Conservation (phyloP, 2,888 invertebrate genomes). For the Drosophila incognita region DNA sequence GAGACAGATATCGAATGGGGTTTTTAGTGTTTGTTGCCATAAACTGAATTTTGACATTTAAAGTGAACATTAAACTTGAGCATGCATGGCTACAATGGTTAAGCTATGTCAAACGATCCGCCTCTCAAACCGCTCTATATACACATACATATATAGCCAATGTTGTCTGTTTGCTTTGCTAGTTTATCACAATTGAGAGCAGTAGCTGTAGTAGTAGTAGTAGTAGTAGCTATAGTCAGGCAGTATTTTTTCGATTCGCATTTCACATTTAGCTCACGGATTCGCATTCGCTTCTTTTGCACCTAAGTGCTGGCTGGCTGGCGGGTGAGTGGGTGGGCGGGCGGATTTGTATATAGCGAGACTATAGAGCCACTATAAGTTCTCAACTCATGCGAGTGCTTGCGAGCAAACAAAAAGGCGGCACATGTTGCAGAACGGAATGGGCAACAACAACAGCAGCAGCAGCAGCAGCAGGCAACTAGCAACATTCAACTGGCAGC, state of each 20-base stretch:
- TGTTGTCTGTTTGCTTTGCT: neutral
- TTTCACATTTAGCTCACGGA: conserved; percentile 3
- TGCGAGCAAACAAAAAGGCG: conserved; percentile 61
- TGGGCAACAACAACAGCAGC: conserved; percentile 13
- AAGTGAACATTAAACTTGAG: neutral
- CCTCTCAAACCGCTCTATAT: neutral
- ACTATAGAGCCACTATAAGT: conserved; percentile 44
- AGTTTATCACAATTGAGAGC: conserved; percentile 56
- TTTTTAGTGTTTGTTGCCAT: neutral
- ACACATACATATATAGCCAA: neutral
- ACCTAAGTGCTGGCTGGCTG: conserved; percentile 40
- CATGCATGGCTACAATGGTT: neutral
- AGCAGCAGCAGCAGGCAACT: conserved; percentile 1
- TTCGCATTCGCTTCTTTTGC: conserved; percentile 45
- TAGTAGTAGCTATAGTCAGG: conserved; percentile 1
- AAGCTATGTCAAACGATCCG: neutral
- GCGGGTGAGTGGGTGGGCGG: neutral
- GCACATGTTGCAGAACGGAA: conserved; percentile 65
- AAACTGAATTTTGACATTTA: neutral
- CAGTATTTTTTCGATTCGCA: conserved; percentile 4
- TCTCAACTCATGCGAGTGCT: conserved; percentile 40
- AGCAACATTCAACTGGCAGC: conserved; percentile 10
- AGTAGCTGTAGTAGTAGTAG: conserved; percentile 31
- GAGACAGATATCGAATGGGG: neutral
- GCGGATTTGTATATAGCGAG: conserved; percentile 23